Evolutionary conservation across 2,888 invertebrate species (phyloP).

Genomic region (Cantharis rustica): DNA sequence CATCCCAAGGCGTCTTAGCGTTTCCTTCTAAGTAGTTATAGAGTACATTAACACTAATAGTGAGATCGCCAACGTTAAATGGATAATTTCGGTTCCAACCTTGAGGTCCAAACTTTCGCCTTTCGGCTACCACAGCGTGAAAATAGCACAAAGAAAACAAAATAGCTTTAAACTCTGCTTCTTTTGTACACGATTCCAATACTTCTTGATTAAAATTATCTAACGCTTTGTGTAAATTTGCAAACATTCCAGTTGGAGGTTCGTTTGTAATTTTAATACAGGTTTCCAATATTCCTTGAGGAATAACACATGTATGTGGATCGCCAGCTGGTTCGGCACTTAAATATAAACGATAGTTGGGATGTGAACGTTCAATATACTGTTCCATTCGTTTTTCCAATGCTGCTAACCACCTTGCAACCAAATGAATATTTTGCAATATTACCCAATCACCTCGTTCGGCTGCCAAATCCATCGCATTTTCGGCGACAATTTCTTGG

Average conservation of each 20-base stretch:
- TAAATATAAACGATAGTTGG: constrained; percentile 74
- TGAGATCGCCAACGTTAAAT: constrained; percentile 84
- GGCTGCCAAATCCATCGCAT: constrained; percentile 79
- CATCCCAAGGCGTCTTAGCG: constrained; percentile 90
- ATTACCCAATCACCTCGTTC: constrained; percentile 90
- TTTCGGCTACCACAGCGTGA: constrained; percentile 91
- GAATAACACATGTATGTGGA: constrained; percentile 68
- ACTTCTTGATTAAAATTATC: constrained; percentile 93
- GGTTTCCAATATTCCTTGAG: constrained; percentile 88
- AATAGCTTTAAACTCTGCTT: constrained; percentile 90
- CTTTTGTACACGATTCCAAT: constrained; percentile 89
- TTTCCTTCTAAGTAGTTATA: constrained; percentile 91
- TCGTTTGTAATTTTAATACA: constrained; percentile 96
- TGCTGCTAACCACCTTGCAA: constrained; percentile 83
- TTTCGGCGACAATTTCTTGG: constrained; percentile 90
- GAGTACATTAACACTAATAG: constrained; percentile 89
- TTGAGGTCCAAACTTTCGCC: constrained; percentile 92
- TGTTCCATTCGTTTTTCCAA: constrained; percentile 92
- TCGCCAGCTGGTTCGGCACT: constrained; percentile 85
- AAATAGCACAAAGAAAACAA: constrained; percentile 91
- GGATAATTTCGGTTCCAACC: constrained; percentile 87
- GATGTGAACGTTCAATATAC: constrained; percentile 69
- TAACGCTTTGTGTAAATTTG: constrained; percentile 90
- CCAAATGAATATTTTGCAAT: constrained; percentile 90
- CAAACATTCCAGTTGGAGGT: constrained; percentile 93